Evolutionary conservation across 2,113 vertebrate species (phyloP).

Genomic region (Xiphophorus hellerii): DNA sequence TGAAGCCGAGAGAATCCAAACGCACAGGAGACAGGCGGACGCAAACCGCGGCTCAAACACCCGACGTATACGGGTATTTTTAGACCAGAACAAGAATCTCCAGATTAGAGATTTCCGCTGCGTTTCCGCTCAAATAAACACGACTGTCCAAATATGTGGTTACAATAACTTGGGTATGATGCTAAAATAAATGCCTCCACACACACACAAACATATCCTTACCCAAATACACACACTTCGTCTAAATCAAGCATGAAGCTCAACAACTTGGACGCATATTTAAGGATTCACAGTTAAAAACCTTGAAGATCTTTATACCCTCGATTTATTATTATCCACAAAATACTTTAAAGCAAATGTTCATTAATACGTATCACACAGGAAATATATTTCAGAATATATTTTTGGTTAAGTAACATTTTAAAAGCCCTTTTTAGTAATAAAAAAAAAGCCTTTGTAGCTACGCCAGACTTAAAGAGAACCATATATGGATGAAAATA

Average conservation of each 20-base stretch:
- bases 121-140: constrained; percentile 51
- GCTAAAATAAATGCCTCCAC: constrained; percentile 10
- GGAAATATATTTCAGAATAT: too few relatives aligned
- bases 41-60: neutral
- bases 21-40: constrained; percentile 14
- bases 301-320: neutral
- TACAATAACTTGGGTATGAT: constrained; percentile 29
- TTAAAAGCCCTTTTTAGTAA: neutral
- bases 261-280: neutral
- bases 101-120: constrained; percentile 37
- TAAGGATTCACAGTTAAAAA: neutral
- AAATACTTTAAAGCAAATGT: neutral
- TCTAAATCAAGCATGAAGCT: neutral
- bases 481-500: too few relatives aligned
- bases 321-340: neutral
- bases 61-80: constrained; percentile 9
- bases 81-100: constrained; percentile 32
- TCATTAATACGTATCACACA: too few relatives aligned
- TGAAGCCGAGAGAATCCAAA: neutral
- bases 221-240: constrained; percentile 2
- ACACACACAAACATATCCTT: neutral
- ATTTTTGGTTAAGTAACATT: neutral
- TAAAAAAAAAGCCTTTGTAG: too few relatives aligned
- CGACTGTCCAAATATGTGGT: constrained; percentile 12
- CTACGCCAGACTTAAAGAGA: too few relatives aligned